Percentiles rank a stretch among this genome's conserved stretches.
These are phyloP conservation scores for Heteromormyrus szaboi DNA, from an alignment of 2,797 vertebrate species.

Conservation along the genomic window DNA sequence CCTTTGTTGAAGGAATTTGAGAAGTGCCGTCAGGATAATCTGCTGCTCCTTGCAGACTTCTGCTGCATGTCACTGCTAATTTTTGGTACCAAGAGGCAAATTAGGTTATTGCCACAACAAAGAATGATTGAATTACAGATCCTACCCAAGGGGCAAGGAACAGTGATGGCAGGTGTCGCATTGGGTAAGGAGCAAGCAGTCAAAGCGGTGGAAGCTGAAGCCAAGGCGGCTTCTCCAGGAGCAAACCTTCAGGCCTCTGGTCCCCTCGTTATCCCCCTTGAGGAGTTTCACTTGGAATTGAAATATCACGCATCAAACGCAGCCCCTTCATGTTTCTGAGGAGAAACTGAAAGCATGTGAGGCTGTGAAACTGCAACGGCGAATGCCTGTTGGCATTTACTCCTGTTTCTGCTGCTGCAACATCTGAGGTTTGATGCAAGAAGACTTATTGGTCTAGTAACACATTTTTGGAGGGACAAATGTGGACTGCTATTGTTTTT, in stretches of 20 bases:
- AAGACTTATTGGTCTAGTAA: not conserved
- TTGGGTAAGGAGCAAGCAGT: not conserved
- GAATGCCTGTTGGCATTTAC: not conserved
- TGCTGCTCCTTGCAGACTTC: not conserved
- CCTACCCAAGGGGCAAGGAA: not conserved
- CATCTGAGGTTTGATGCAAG: not conserved
- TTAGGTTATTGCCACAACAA: constrained; percentile 38
- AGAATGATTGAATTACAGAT: not conserved
- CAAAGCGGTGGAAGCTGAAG: not conserved
- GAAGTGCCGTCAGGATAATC: not conserved
- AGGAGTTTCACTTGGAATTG: not conserved
- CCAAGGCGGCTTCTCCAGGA: not conserved
- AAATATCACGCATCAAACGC: not conserved
- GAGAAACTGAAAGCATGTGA: not conserved
- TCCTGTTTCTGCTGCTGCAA: not conserved
- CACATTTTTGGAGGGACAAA: not conserved
- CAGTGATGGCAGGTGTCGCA: not conserved
- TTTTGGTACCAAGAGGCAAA: constrained; percentile 16
- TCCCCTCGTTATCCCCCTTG: not conserved
- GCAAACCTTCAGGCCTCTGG: not conserved
- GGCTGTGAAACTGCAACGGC: not conserved
- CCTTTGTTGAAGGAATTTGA: not conserved
- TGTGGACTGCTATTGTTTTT: not conserved
- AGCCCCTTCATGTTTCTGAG: not conserved
- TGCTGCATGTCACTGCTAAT: not conserved